A percentile compares a stretch with the other conserved stretches of the same genome.
These are phyloP conservation scores for Omphaloscelis lunosa DNA, from an alignment of 2,888 invertebrate genomes.

Conservation along the genomic window DNA sequence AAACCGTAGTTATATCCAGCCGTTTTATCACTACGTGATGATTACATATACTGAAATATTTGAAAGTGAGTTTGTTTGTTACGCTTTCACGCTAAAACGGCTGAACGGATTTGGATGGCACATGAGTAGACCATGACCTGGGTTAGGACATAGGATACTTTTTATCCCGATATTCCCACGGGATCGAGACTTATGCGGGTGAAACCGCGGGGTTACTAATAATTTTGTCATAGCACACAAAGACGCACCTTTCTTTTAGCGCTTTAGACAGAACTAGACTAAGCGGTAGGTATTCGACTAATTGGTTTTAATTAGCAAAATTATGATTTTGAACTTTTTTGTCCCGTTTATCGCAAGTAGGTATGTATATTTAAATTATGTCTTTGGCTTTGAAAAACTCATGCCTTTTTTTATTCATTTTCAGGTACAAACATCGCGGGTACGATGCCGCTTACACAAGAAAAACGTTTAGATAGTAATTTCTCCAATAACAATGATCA, in stretches of 20 bases:
- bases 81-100: too few species aligned
- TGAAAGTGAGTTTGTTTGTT: too few species aligned
- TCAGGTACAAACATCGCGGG: slow-evolving; percentile 86
- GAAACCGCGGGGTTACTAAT: background rate
- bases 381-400: background rate
- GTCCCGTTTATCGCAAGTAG: background rate
- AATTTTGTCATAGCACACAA: background rate
- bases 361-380: background rate
- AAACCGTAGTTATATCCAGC: background rate
- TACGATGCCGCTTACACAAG: slow-evolving; percentile 88
- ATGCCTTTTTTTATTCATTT: slow-evolving; percentile 66
- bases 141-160: too few species aligned
- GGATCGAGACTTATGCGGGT: too few species aligned
- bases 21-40: background rate
- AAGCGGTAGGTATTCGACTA: too few species aligned
- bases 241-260: background rate
- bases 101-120: too few species aligned
- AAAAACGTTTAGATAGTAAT: slow-evolving; percentile 88
- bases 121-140: too few species aligned
- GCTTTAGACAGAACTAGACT: background rate
- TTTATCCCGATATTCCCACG: too few species aligned
- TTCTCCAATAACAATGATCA: slow-evolving; percentile 91
- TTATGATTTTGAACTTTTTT: background rate
- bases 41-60: too few species aligned
- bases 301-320: background rate